Evolutionary conservation across 2,113 vertebrate species (phyloP).

Genomic region (Larimichthys polyactis): DNA sequence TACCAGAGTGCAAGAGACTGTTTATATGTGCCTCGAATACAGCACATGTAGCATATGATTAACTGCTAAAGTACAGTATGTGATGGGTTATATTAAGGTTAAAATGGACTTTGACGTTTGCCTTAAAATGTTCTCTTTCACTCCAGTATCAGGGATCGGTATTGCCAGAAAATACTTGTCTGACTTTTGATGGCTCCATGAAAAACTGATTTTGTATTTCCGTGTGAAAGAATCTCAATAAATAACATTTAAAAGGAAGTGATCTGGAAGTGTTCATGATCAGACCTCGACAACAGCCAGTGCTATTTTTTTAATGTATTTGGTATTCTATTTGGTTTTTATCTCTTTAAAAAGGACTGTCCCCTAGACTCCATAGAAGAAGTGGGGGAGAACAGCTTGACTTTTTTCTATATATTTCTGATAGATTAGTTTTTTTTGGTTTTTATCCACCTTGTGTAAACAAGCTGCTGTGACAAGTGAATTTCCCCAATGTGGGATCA

Average conservation of each 20-base stretch:
- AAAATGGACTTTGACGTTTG: constrained; percentile 17
- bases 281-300: background rate
- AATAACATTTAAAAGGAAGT: constrained; percentile 20
- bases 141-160: constrained; percentile 6
- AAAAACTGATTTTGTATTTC: constrained; percentile 47
- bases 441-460: too few species aligned
- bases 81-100: background rate
- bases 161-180: background rate
- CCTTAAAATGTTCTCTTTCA: constrained; percentile 31
- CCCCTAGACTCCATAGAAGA: too few species aligned
- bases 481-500: too few species aligned
- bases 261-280: background rate
- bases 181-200: background rate
- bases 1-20: background rate
- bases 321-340: fast-evolving
- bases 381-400: too few species aligned
- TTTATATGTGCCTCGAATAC: constrained; percentile 28
- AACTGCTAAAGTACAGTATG: background rate
- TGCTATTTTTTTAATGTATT: background rate
- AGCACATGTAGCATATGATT: constrained; percentile 13
- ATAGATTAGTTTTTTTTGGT: too few species aligned
- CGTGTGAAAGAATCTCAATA: constrained; percentile 35
- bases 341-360: background rate
- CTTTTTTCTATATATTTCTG: too few species aligned
- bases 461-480: too few species aligned